These are phyloP conservation scores for Tenthredo amoena DNA, from an alignment of 2,888 invertebrate species.

Conservation along the genomic window DNA sequence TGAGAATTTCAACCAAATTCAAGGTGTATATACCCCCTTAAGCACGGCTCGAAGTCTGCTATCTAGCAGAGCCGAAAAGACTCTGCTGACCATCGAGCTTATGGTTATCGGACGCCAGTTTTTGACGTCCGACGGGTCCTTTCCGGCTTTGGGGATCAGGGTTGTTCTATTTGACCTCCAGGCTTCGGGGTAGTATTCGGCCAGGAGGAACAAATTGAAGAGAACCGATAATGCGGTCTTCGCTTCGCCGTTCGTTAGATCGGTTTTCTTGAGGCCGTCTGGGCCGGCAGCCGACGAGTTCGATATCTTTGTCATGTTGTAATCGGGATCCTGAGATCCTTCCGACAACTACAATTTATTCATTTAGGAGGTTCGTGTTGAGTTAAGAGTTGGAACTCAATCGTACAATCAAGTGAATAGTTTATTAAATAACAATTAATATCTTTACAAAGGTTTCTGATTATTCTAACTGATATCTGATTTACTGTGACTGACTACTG, in stretches of 20 bases:
- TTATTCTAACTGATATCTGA: too few species aligned
- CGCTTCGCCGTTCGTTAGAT: not conserved
- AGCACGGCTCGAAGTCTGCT: not conserved
- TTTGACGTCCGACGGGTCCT: slow-evolving; percentile 17
- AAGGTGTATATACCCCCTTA: too few species aligned
- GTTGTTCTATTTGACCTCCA: slow-evolving; percentile 48
- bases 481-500: too few species aligned
- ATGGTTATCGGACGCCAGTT: slow-evolving; percentile 51
- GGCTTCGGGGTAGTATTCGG: not conserved
- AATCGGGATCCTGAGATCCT: too few species aligned
- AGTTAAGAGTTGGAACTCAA: too few species aligned
- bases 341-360: too few species aligned
- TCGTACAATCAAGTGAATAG: too few species aligned
- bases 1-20: too few species aligned
- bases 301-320: too few species aligned
- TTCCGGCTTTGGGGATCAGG: slow-evolving; percentile 44
- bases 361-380: too few species aligned
- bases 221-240: not conserved
- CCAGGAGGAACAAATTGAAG: slow-evolving; percentile 21
- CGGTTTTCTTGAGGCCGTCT: slow-evolving; percentile 13
- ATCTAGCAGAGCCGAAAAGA: slow-evolving; percentile 39
- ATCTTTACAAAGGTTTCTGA: too few species aligned
- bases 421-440: too few species aligned
- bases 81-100: slow-evolving; percentile 9
- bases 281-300: slow-evolving; percentile 20